phyloP scores from a whole-genome alignment of 1,140 invertebrate genomes.

The Papilio aristodemus region DNA sequence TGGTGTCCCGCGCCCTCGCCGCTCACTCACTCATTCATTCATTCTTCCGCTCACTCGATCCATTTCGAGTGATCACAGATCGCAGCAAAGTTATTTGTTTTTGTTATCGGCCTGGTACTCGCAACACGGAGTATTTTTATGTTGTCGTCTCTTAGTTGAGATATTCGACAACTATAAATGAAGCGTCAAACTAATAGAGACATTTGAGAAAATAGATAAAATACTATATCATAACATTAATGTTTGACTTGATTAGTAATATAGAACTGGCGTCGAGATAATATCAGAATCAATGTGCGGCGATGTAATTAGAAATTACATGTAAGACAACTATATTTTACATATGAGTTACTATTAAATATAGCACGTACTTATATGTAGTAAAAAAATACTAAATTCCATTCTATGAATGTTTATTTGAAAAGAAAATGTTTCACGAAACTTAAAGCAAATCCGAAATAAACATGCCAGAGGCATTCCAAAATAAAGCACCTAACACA shows the following conservation, averaged over 20 bases:
- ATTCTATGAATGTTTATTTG: not conserved
- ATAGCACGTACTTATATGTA: too few relatives aligned
- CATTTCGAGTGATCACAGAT: conserved; percentile 69
- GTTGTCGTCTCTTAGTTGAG: conserved; percentile 14
- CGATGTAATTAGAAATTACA: too few relatives aligned
- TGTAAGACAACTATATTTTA: too few relatives aligned
- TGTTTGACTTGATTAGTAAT: not conserved
- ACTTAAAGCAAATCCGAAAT: not conserved
- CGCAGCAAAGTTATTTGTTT: conserved; percentile 49
- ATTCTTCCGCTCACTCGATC: conserved; percentile 63
- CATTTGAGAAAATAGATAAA: not conserved
- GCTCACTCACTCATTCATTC: conserved; percentile 58
- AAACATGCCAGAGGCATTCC: conserved; percentile 25
- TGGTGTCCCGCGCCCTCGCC: conserved; percentile 59
- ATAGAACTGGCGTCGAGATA: too few relatives aligned
- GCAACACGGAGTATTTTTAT: conserved; percentile 35
- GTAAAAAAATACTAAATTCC: too few relatives aligned
- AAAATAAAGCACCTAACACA: conserved; percentile 46
- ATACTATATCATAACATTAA: not conserved
- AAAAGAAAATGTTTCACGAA: not conserved
- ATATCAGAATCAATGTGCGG: too few relatives aligned
- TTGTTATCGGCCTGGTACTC: conserved; percentile 38
- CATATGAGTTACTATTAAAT: too few relatives aligned
- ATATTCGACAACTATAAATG: conserved; percentile 6
- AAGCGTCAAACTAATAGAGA: not conserved